Evolutionary conservation across 2,888 invertebrate species (phyloP), one percentile per base, ranked within the genome.

Genomic region (Alcis repandata): DNA sequence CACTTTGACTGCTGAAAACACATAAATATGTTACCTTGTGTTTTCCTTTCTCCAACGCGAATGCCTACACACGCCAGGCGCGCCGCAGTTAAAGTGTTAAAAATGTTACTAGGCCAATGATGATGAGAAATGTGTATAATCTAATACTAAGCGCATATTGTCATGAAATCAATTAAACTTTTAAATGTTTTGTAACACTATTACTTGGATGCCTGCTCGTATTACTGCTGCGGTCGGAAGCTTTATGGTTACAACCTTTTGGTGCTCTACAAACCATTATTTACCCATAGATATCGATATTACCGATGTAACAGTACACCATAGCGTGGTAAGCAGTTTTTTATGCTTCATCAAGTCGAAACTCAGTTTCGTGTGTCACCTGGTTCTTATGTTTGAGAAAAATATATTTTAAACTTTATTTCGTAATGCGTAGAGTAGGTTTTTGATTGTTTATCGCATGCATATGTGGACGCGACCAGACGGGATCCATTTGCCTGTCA

Each of bases 301-400:
- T 78, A 75, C 40, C 72, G 76, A 73, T 71, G 90, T 86, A 91
- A 92, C 84, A 69, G 71, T 82, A 91, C 82, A 88, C 83, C 75
- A 74, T 87, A 68, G 86, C 85, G 85, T 87, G 89, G 79, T 83
- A 83, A 86, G 82, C 84, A 80, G 83, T 85, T 91, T 91, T 91
- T 91, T 89, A 87, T 86, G 92, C 91, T 92, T 81, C 79, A 86
- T 84, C 84, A 80, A 91, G 88, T 88, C 79, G 88, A 90, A 90
- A 86, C 81, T 77, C 72, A 86, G 89, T 87, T 82, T 92, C 90
- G 79, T 80, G 72, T 91, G 82, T 84, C 92, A 89, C 89, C 87
- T 89, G 88, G 77, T 78, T 83, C 79, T 70, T 52, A 68, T 67
- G 73, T 63, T 61, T 9, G 19, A 61, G 65, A 46, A 43, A 70